A percentile compares a stretch with the other conserved stretches of the same genome.
These are phyloP conservation scores for Strigamia crassipes DNA, from an alignment of 2,888 invertebrate genomes.

Conservation along the genomic window DNA sequence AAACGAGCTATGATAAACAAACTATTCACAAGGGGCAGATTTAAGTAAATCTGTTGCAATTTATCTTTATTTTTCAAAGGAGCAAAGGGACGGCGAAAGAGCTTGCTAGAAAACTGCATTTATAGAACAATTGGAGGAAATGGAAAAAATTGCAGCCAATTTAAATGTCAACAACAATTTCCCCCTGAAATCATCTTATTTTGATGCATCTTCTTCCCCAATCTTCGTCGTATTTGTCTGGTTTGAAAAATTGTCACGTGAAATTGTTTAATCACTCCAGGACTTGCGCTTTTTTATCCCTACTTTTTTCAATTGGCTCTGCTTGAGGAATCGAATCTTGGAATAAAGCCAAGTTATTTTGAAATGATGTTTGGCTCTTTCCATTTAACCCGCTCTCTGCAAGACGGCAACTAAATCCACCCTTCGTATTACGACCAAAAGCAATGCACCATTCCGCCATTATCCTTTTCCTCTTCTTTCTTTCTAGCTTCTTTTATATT, in stretches of 20 bases:
- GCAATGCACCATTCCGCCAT: slow-evolving; percentile 26
- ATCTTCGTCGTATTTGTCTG: neutral
- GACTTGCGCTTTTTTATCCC: slow-evolving; percentile 29
- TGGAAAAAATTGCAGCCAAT: slow-evolving; percentile 16
- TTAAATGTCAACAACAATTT: slow-evolving; percentile 17
- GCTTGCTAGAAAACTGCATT: neutral
- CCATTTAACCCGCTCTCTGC: slow-evolving; percentile 21
- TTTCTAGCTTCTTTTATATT: neutral
- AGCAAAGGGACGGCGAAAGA: neutral
- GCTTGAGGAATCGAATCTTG: slow-evolving; percentile 22
- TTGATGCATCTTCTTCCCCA: neutral
- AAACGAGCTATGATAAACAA: slow-evolving; percentile 24
- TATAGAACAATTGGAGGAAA: neutral
- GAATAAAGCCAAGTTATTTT: slow-evolving; percentile 31
- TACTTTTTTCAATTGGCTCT: slow-evolving; percentile 31
- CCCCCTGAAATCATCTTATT: neutral
- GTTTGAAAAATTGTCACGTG: slow-evolving; percentile 5
- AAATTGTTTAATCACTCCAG: slow-evolving; percentile 32
- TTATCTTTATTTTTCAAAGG: neutral
- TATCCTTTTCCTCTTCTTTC: neutral
- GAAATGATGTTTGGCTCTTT: slow-evolving; percentile 33
- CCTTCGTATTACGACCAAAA: slow-evolving; percentile 8
- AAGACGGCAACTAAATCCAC: slow-evolving; percentile 18
- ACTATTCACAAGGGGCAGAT: slow-evolving; percentile 1
- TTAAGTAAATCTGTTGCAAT: slow-evolving; percentile 5